These are phyloP conservation scores for Xyrauchen texanus DNA, from an alignment of 2,113 vertebrate species.

Conservation along the genomic window DNA sequence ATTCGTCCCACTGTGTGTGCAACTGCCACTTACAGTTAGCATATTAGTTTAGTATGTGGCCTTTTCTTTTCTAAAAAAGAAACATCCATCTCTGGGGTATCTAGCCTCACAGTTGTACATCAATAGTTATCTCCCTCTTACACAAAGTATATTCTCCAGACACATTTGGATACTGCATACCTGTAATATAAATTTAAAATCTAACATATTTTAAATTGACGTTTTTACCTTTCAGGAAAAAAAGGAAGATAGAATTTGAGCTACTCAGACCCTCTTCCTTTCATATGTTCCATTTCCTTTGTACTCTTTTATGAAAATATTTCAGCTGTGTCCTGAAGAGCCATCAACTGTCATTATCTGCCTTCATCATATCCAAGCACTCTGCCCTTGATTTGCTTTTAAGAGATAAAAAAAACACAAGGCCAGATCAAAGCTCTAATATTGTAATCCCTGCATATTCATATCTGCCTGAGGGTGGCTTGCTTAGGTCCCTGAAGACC, in stretches of 20 bases:
- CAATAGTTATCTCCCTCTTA: background rate
- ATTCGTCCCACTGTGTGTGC: slow-evolving; percentile 4
- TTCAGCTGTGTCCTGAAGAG: slow-evolving; percentile 22
- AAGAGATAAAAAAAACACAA: slow-evolving; percentile 4
- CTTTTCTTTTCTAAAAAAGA: background rate
- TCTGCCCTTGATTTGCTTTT: slow-evolving; percentile 32
- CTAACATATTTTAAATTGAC: too few species aligned
- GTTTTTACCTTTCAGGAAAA: background rate
- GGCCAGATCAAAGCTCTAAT: slow-evolving; percentile 20
- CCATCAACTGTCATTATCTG: slow-evolving; percentile 39
- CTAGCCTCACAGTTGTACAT: background rate
- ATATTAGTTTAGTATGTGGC: background rate
- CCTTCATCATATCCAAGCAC: slow-evolving; percentile 12
- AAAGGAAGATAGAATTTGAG: background rate
- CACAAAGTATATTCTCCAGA: too few species aligned
- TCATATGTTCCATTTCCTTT: background rate
- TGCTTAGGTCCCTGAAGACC: background rate
- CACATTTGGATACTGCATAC: too few species aligned
- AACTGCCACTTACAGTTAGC: slow-evolving; percentile 27
- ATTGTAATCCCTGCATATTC: slow-evolving; percentile 32
- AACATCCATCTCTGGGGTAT: background rate
- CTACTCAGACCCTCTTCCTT: background rate
- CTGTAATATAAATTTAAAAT: too few species aligned
- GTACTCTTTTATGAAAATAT: slow-evolving; percentile 1
- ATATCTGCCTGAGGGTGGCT: slow-evolving; percentile 1